Base-by-base conservation (phyloP, 2,888 invertebrate species). In the Seira sanloemensis region DNA sequence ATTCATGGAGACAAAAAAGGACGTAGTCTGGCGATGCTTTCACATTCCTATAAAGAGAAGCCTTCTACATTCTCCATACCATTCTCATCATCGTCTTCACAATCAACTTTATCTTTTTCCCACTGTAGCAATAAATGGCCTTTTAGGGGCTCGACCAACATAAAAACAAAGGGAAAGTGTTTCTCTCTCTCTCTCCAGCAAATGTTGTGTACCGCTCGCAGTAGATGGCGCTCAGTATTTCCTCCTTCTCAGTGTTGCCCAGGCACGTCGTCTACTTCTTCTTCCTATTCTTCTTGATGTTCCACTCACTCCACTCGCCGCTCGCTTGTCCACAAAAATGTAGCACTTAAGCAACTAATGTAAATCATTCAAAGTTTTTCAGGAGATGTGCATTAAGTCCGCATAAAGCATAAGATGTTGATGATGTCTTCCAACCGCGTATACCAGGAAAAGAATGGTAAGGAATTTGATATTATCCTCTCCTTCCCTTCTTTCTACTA, bases 1-100 rank as follows among this genome's bases (percentile, higher is more conserved):
- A 71, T 62, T 78, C 78, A 68, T 71, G 69, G 68, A 67, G 37
- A 24, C 27, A 75, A 26, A 75, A 21, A 25, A 21, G 67, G 67
- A 78, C n/a, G 23, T 50, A 46, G 16, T 72, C 58, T 37, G 7
- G n/a, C 25, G 16, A 19, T 62, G 4, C 73, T 73, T 19, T 26
- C 23, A n/a, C 37, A 21, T 71, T 71, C 72, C 72, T 37, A 71
- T 37, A 27, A n/a, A n/a, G n/a, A n/a, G n/a, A n/a, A n/a, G n/a
- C n/a, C 50, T 50, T 37, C 37, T 18, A 50, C 50, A 50, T 50
- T 50, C 12, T 2, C 50, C 16, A 50, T 50, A 18, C 50, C 50
- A 50, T 50, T 18, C 5, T 37, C 37, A 37, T 37, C 58, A 73
- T 73, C 26, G 16, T 54, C n/a, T 9, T 19, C 54, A 21, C 1